A percentile compares a stretch with the other conserved stretches of the same genome.
Conservation (phyloP, 2,113 vertebrate genomes). For the Halcyon malimbica region DNA sequence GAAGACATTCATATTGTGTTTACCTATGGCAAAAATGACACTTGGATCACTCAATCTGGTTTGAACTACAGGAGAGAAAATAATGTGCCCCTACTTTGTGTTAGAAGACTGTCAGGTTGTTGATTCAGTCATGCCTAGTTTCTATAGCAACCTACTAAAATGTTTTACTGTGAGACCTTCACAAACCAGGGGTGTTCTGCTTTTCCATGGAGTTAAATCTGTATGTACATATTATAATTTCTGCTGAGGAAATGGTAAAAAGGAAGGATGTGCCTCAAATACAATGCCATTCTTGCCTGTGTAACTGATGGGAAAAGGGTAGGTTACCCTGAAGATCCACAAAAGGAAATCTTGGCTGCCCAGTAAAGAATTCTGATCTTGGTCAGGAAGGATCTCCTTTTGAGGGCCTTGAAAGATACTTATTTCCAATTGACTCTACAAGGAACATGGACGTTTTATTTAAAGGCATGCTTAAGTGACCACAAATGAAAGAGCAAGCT, state of each 20-base stretch:
- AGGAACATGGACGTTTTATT: neutral
- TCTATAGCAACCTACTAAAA: neutral
- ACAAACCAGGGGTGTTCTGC: neutral
- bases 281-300: neutral
- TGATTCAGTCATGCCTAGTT: neutral
- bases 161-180: neutral
- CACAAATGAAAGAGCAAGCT: neutral
- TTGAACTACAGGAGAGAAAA: neutral
- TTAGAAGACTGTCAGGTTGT: neutral
- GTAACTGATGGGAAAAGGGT: neutral
- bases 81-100: neutral
- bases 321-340: neutral
- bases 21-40: neutral
- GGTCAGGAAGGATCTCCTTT: neutral
- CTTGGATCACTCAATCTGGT: neutral
- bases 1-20: neutral
- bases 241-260: neutral
- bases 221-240: neutral
- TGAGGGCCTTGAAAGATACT: neutral
- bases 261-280: neutral
- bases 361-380: neutral
- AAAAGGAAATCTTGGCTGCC: neutral
- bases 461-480: neutral
- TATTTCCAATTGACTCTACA: neutral
- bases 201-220: neutral